Evolutionary conservation across 1,140 invertebrate species (phyloP), one percentile per base, ranked within the genome.

Genomic region (Papilio helenus): DNA sequence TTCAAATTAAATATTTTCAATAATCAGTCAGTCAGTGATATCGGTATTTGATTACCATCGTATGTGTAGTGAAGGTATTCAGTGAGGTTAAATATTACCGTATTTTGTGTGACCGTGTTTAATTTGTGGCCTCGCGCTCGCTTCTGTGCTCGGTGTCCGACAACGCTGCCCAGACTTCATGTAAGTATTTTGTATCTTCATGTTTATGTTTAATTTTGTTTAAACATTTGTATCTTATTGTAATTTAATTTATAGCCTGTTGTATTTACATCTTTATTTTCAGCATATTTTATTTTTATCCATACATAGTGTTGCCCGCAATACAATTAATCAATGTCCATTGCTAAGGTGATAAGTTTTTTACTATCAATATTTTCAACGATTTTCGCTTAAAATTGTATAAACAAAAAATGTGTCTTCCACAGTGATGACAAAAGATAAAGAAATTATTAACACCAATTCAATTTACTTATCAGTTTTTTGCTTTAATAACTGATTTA

Each of bases 151-250:
- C n/a, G 51, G 58, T 61, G 20, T 26, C 10, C 3, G 9, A 61
- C 55, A 61, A 23, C 0, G 12, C 12, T 61, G 23, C 23, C 12
- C 10, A 61, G 26, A 61, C 20, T 26, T 26, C 10, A 61, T 26
- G 58, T 61, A 61, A 61, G 58, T 61, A 61, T 61, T 26, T 61
- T 61, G 23, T 61, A 61, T 61, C 23, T 61, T 16, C 58, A 61
- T 12, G 7, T 61, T 61, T 61, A 61, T 61, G 5, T 23, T 61
- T 61, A 16, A 61, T 61, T 61, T 61, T 26, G 58, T 61, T 61
- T 26, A 1, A 26, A 61, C 23, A 61, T 61, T 61, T 26, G 58
- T 61, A 61, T n/a, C 3, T 61, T 26, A 61, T 26, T 26, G 10
- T 61, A 61, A 61, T 26, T 26, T 61, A 26, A 14, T 61, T 61